A percentile compares a stretch with the other conserved stretches of the same genome.
These are phyloP conservation scores for Naso thynnoides DNA, from an alignment of 2,797 vertebrate genomes.

Conservation along the genomic window DNA sequence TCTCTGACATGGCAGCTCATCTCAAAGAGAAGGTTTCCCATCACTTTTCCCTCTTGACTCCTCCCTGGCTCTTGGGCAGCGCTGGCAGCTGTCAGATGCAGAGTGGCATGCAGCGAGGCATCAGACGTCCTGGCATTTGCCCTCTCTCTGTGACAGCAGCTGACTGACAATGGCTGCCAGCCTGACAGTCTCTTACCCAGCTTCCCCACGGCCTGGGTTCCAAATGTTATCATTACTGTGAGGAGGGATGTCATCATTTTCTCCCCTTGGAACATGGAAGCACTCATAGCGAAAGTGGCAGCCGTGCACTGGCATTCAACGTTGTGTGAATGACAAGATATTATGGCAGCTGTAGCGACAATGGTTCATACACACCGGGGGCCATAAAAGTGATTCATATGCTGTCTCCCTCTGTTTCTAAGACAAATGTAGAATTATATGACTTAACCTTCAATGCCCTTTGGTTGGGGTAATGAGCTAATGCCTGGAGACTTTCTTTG, in stretches of 20 bases:
- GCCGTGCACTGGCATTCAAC: slow-evolving; percentile 58
- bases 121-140: slow-evolving; percentile 75
- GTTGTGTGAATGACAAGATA: slow-evolving; percentile 80
- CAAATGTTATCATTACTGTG: slow-evolving; percentile 80
- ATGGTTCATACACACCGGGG: slow-evolving; percentile 62
- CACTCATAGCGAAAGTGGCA: slow-evolving; percentile 67
- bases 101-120: slow-evolving; percentile 57
- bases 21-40: slow-evolving; percentile 33
- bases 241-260: slow-evolving; percentile 72
- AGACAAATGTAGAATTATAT: slow-evolving; percentile 77
- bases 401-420: slow-evolving; percentile 64
- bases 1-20: slow-evolving; percentile 34
- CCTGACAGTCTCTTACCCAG: slow-evolving; percentile 67
- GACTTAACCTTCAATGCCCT: slow-evolving; percentile 76
- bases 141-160: slow-evolving; percentile 72
- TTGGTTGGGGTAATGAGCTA: slow-evolving; percentile 65
- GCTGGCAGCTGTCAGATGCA: slow-evolving; percentile 79
- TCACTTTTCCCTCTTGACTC: slow-evolving; percentile 46
- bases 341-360: slow-evolving; percentile 67
- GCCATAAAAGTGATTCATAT: slow-evolving; percentile 76
- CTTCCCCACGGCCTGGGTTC: slow-evolving; percentile 73
- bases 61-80: slow-evolving; percentile 43
- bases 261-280: slow-evolving; percentile 62
- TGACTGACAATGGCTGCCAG: slow-evolving; percentile 81
- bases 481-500: slow-evolving; percentile 42